Evolutionary conservation across 2,113 vertebrate species (phyloP), one percentile per base, ranked within the genome.

Genomic region (Nothoprocta perdicaria): DNA sequence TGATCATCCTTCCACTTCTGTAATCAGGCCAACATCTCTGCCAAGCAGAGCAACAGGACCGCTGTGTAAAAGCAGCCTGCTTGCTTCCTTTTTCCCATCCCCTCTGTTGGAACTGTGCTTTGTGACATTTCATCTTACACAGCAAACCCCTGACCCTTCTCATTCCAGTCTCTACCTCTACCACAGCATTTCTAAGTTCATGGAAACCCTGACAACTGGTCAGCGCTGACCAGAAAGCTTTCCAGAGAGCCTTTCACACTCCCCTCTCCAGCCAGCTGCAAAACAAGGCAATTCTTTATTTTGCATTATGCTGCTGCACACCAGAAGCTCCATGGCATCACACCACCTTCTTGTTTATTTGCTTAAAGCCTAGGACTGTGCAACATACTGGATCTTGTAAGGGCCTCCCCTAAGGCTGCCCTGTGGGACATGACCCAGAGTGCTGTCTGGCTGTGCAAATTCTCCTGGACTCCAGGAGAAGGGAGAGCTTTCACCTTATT

Each of bases 11-110:
- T 85, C 83, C 50, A 1, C 41, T 88, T 69, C 63, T 94, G 93
- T 83, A 94, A 95, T 87, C 82, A 38, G 80, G 93, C 94, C 95
- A 94, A 29, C 58, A 79, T 83, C 85, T 95, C 91, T 91, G 93
- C 85, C 85, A 77, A 96, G 82, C 79, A 92, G 66, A 86, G 35
- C 41, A 85, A 31, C 83, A 53, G 79, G 67, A 65, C 76, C 85
- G 75, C 84, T 94, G 60, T 68, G 53, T n/a, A 63, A 94, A 89
- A 75, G 63, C 88, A 50, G 26, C 45, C 72, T 60, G 27, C 82
- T 87, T 60, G 19, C 79, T 93, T 88, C 78, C 71, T 80, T 80
- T 80, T 58, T 63, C 23, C 26, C 55, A 69, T 46, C 62, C 29
- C 31, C 65, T 77, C 52, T n/a, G 52, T 14, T 38, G 23, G 65